Percentiles rank a stretch among this genome's conserved stretches.
These are phyloP conservation scores for Gymnorhina tibicen DNA, from an alignment of 2,113 vertebrate genomes.

Conservation along the genomic window DNA sequence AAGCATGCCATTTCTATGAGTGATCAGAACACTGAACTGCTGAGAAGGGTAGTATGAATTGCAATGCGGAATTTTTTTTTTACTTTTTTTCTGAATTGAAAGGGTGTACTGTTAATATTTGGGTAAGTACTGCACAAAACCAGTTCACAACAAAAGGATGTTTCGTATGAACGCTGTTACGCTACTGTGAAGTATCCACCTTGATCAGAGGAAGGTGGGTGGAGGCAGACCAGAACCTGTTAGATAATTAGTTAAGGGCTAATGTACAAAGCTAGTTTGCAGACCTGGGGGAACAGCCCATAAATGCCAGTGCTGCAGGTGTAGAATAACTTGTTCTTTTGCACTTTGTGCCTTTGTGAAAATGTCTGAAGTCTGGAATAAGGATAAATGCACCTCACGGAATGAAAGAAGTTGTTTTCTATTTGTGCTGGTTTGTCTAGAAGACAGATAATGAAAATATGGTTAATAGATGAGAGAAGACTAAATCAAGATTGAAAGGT, in stretches of 20 bases:
- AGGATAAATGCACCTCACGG: neutral
- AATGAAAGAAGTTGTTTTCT: neutral
- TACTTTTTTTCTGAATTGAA: neutral
- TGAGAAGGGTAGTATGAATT: neutral
- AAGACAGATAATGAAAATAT: neutral
- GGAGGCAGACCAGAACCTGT: neutral
- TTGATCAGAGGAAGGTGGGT: neutral
- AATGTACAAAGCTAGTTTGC: neutral
- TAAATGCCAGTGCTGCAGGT: neutral
- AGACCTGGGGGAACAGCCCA: neutral
- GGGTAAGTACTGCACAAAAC: neutral
- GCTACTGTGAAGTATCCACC: neutral
- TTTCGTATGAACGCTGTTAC: neutral
- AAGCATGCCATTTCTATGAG: neutral
- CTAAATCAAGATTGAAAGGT: neutral
- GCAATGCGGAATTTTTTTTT: neutral
- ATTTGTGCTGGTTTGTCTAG: neutral
- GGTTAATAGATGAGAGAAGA: neutral
- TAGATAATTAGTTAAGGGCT: neutral
- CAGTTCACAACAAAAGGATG: neutral
- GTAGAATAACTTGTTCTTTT: neutral
- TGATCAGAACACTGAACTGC: neutral
- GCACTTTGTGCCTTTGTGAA: neutral
- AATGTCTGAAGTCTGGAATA: neutral
- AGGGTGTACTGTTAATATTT: neutral